Evolutionary conservation across 2,113 vertebrate species (phyloP).

Genomic region (Pangasianodon gigas): DNA sequence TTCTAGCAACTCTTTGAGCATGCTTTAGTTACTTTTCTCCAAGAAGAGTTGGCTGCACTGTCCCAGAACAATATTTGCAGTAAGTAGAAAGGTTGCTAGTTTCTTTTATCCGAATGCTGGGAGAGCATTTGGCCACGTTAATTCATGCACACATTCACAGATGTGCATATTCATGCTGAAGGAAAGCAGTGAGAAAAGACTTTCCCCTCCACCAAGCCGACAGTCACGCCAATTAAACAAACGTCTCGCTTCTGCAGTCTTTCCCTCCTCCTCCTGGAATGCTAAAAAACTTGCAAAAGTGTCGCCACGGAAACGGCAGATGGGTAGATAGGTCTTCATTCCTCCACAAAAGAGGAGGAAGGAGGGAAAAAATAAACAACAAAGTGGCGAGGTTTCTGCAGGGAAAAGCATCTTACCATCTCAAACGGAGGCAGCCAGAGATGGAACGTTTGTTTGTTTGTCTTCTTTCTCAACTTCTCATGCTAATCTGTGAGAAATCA

Average conservation of each 20-base stretch:
- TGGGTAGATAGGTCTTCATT: slow-evolving; percentile 60
- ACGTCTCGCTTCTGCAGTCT: slow-evolving; percentile 51
- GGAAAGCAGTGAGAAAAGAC: slow-evolving; percentile 57
- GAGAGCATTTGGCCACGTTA: slow-evolving; percentile 52
- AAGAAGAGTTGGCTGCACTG: not conserved
- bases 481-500: slow-evolving; percentile 8
- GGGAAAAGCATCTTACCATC: slow-evolving; percentile 24
- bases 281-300: slow-evolving; percentile 54
- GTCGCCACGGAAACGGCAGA: slow-evolving; percentile 69
- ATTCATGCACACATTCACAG: slow-evolving; percentile 41
- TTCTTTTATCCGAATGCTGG: not conserved
- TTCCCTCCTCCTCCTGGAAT: slow-evolving; percentile 52
- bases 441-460: slow-evolving; percentile 24
- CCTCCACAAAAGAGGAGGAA: slow-evolving; percentile 47
- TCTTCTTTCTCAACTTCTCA: slow-evolving; percentile 50
- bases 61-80: not conserved
- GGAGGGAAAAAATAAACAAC: slow-evolving; percentile 39
- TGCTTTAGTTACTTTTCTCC: not conserved
- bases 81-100: not conserved
- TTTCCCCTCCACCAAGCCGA: slow-evolving; percentile 50
- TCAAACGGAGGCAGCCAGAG: not conserved
- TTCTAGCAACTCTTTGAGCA: not conserved
- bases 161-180: slow-evolving; percentile 61
- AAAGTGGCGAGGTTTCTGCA: slow-evolving; percentile 59
- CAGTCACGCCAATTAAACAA: slow-evolving; percentile 69